Conservation (phyloP, 2,113 vertebrate species). For the Tetrao urogallus region DNA sequence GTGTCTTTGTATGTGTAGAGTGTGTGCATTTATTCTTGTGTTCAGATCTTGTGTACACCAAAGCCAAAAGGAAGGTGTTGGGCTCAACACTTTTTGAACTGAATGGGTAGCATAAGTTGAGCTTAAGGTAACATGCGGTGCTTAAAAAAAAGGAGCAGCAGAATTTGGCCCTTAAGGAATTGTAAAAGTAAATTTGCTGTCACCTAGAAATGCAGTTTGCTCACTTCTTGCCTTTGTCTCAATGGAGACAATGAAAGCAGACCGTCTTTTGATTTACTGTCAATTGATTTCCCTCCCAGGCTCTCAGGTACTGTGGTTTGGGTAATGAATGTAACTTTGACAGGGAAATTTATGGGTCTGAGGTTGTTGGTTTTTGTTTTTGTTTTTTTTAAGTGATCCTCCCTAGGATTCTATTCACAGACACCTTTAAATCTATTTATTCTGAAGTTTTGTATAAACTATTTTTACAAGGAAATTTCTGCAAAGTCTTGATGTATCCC, state of each 20-base stretch:
- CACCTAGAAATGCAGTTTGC: not conserved
- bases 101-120: not conserved
- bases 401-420: not conserved
- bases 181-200: not conserved
- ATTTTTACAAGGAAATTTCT: not conserved
- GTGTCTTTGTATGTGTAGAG: not conserved
- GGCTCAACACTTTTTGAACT: not conserved
- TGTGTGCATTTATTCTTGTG: not conserved
- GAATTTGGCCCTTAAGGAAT: not conserved
- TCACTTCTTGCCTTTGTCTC: conserved; percentile 1
- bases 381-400: not conserved
- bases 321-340: not conserved
- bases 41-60: not conserved
- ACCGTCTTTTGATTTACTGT: not conserved
- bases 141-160: not conserved
- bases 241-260: not conserved
- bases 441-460: not conserved
- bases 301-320: not conserved
- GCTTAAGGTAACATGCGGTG: not conserved
- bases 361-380: not conserved
- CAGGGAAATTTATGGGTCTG: not conserved
- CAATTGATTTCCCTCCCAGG: not conserved
- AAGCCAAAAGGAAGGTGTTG: not conserved
- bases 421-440: not conserved
- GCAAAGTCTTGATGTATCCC: not conserved